phyloP scores from a whole-genome alignment of 2,888 invertebrate species.

The Cephus rjabovi region DNA sequence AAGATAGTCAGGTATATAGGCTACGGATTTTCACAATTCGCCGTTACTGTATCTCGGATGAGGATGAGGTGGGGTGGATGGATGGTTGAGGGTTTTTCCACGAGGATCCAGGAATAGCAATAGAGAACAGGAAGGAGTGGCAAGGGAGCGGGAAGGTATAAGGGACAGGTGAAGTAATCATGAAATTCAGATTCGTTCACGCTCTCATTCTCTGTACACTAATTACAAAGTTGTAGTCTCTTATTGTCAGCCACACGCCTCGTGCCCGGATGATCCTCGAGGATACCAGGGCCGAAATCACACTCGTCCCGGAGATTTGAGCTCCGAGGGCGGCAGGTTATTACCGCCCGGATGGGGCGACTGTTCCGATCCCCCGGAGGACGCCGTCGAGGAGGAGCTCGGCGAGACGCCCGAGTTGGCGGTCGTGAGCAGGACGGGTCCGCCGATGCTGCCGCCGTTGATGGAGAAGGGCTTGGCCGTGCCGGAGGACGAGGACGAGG shows the following conservation, averaged over 20 bases:
- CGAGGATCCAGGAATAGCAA: too few species aligned
- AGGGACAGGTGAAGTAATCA: too few species aligned
- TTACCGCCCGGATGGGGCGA: conserved; percentile 54
- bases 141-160: background rate
- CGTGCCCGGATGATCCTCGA: background rate
- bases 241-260: conserved; percentile 59
- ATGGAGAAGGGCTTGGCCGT: conserved; percentile 59
- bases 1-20: conserved; percentile 39
- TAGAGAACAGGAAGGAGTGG: background rate
- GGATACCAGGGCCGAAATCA: conserved; percentile 41
- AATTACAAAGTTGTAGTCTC: conserved; percentile 60
- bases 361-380: conserved; percentile 67
- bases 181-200: background rate
- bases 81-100: background rate
- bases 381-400: conserved; percentile 71
- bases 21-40: conserved; percentile 17
- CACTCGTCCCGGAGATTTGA: conserved; percentile 63
- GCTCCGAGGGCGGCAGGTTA: conserved; percentile 54
- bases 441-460: conserved; percentile 68
- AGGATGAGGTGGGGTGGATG: conserved; percentile 15
- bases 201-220: conserved; percentile 57
- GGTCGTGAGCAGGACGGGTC: conserved; percentile 70
- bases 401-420: conserved; percentile 70
- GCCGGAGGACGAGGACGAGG: conserved; percentile 69
- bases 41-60: conserved; percentile 33